These are phyloP conservation scores for Perca schrenkii DNA, from an alignment of 2,113 vertebrate species.

Conservation along the genomic window DNA sequence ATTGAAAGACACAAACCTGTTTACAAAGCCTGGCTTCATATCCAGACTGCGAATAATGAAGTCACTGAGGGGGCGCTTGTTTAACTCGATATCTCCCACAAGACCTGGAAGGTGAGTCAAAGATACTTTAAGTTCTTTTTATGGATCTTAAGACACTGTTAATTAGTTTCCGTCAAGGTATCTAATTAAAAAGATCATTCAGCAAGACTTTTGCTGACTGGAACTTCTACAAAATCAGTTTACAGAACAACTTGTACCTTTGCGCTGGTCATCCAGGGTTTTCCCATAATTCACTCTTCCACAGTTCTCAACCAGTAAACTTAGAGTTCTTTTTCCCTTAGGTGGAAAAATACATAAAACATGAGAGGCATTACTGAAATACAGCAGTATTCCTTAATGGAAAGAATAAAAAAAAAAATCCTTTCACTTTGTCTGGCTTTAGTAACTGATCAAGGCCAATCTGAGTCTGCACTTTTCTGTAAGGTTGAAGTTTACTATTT, in stretches of 20 bases:
- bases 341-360: conserved; percentile 45
- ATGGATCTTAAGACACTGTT: conserved; percentile 12
- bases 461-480: not conserved
- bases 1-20: conserved; percentile 72
- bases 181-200: not conserved
- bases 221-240: conserved; percentile 31
- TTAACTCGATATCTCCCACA: conserved; percentile 77
- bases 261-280: conserved; percentile 88
- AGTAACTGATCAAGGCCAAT: conserved; percentile 13
- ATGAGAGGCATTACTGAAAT: conserved; percentile 17
- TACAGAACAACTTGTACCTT: conserved; percentile 83
- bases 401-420: not conserved
- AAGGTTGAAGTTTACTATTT: conserved; percentile 10
- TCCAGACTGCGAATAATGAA: conserved; percentile 77
- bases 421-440: conserved; percentile 18
- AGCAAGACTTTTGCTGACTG: not conserved
- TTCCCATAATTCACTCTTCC: conserved; percentile 91
- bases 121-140: conserved; percentile 32
- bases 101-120: conserved; percentile 73
- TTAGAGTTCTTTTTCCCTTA: conserved; percentile 88
- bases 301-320: conserved; percentile 91
- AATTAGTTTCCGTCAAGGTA: conserved; percentile 25
- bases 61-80: conserved; percentile 63
- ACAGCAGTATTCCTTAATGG: not conserved
- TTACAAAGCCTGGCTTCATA: conserved; percentile 78